Conservation (phyloP, 1,140 invertebrate genomes). For the Dendrolimus kikuchii region DNA sequence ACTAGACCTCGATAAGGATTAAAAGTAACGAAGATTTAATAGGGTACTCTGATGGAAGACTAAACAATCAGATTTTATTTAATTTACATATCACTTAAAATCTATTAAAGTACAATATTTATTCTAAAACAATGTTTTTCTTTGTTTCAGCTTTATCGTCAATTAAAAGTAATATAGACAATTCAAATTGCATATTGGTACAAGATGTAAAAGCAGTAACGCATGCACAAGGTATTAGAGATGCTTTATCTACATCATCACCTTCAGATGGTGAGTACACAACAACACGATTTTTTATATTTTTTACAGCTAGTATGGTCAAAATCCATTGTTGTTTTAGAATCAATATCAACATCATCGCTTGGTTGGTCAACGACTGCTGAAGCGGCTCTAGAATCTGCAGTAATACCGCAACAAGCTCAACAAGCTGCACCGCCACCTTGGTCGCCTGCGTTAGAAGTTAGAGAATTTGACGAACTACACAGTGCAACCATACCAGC, state of each 20-base stretch:
- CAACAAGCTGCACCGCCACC: constrained; percentile 77
- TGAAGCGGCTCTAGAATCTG: constrained; percentile 73
- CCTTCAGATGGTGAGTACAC: constrained; percentile 79
- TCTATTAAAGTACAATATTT: neutral
- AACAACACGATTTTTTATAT: neutral
- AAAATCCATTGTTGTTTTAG: constrained; percentile 23
- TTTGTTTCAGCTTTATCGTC: constrained; percentile 86
- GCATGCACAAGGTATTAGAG: constrained; percentile 83
- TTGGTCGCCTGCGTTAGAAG: constrained; percentile 86
- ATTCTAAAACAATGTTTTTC: constrained; percentile 19
- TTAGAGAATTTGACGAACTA: constrained; percentile 86
- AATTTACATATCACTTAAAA: no score
- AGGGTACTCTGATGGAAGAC: constrained; percentile 22
- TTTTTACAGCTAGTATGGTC: neutral
- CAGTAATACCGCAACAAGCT: constrained; percentile 76
- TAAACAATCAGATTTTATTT: constrained; percentile 3
- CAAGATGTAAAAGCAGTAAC: constrained; percentile 92
- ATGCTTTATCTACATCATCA: constrained; percentile 80
- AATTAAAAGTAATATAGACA: constrained; percentile 87
- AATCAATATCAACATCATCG: constrained; percentile 72
- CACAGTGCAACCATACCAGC: constrained; percentile 87
- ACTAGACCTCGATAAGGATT: constrained; percentile 24
- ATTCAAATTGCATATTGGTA: constrained; percentile 89
- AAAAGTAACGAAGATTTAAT: constrained; percentile 36
- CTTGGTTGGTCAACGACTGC: constrained; percentile 66